Evolutionary conservation across 2,113 vertebrate genomes (phyloP).

Genomic region (Cygnus buccinator): DNA sequence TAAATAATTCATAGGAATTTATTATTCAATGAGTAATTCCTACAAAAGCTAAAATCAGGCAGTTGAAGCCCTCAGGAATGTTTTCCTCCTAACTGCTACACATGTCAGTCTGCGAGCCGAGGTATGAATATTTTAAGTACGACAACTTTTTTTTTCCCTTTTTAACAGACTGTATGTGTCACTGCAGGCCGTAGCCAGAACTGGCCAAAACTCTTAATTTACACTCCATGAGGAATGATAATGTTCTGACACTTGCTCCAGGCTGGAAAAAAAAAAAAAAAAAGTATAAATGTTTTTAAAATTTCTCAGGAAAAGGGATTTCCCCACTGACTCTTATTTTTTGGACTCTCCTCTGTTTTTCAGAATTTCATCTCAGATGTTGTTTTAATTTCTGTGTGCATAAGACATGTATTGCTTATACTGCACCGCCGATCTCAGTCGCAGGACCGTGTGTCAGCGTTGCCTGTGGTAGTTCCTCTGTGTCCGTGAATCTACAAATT

Average conservation of each 20-base stretch:
- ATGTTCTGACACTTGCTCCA: neutral
- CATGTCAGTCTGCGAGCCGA: neutral
- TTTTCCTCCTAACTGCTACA: neutral
- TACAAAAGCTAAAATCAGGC: neutral
- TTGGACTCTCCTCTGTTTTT: neutral
- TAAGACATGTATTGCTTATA: rapidly evolving
- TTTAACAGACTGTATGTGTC: neutral
- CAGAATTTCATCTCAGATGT: neutral
- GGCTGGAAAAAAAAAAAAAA: neutral
- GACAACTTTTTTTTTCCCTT: neutral
- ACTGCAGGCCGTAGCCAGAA: neutral
- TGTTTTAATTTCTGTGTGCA: neutral
- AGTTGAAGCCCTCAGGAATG: slow-evolving; percentile 13
- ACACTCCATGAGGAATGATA: neutral
- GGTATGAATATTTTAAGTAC: slow-evolving; percentile 53
- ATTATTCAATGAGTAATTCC: slow-evolving; percentile 19
- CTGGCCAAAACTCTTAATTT: neutral
- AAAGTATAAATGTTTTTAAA: rapidly evolving
- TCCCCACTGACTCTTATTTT: neutral
- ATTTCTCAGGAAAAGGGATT: neutral
- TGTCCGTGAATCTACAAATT: rapidly evolving
- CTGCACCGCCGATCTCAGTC: rapidly evolving
- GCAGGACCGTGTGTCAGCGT: neutral
- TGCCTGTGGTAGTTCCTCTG: neutral
- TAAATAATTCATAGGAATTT: slow-evolving; percentile 45